A percentile compares a stretch with the other conserved stretches of the same genome.
phyloP scores from a whole-genome alignment of 2,888 invertebrate species.

The Carterocephalus palaemon region DNA sequence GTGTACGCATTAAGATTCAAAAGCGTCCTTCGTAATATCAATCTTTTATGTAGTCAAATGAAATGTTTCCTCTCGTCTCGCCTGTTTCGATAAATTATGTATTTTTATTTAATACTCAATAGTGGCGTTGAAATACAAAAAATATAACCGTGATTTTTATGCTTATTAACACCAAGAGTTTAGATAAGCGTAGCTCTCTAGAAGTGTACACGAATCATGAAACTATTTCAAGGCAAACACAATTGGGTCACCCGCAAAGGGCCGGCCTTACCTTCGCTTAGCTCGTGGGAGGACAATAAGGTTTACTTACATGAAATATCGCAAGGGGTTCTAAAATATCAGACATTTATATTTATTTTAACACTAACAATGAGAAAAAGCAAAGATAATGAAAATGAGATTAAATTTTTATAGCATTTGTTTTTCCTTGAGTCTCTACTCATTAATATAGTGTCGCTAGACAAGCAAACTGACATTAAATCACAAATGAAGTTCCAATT shows the following conservation, averaged over 20 bases:
- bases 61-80: slow-evolving; percentile 33
- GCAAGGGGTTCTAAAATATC: slow-evolving; percentile 12
- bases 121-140: background rate
- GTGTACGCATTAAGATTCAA: slow-evolving; percentile 15
- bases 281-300: slow-evolving; percentile 55
- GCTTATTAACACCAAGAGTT: slow-evolving; percentile 40
- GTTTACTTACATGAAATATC: slow-evolving; percentile 22
- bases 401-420: slow-evolving; percentile 2
- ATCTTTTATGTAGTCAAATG: slow-evolving; percentile 33
- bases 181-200: slow-evolving; percentile 50
- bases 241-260: slow-evolving; percentile 73
- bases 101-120: background rate
- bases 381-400: no score
- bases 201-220: slow-evolving; percentile 59
- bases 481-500: slow-evolving; percentile 12
- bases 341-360: no score
- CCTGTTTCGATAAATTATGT: background rate
- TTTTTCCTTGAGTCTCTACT: no score
- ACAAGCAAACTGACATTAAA: background rate
- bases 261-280: slow-evolving; percentile 66
- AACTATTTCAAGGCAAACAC: slow-evolving; percentile 74
- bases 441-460: no score
- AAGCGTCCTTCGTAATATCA: slow-evolving; percentile 22
- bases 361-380: no score
- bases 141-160: slow-evolving; percentile 4